Evolutionary conservation across 2,888 invertebrate species (phyloP), one percentile per base, ranked within the genome.

Genomic region (Notodonta ziczac): DNA sequence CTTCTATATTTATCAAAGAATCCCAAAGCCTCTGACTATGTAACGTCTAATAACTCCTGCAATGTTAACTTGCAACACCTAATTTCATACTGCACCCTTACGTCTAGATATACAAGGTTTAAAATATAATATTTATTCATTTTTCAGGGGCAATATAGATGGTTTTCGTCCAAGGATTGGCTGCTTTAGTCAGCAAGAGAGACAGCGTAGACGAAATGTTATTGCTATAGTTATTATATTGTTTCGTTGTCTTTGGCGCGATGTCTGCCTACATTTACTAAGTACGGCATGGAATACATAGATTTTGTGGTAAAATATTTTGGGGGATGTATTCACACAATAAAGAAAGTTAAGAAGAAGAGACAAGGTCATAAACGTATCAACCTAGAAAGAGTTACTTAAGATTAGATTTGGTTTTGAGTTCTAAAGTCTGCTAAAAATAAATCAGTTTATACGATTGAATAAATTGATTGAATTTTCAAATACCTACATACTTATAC

Each of bases 141-240:
- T 58, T 0, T 0, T 2, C 1, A 60, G 2, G 42, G 5, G 60
- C 40, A 59, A 66, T 60, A 39, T 53, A 12, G n/a, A 12, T 54
- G 39, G 39, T 56, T 60, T 62, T 68, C 66, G 67, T 74, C 67
- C 74, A 72, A 77, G 78, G 82, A 88, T 85, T 85, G 82, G 39
- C 44, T 44, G 78, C 83, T 81, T 76, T 70, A 76, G 74, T 68
- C 76, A 73, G 80, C 77, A 78, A 83, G 85, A 81, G 82, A 82
- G 78, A 76, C 63, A 65, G 24, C 24, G 78, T 81, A 86, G 85
- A 85, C 82, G 85, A 87, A 86, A 10, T 82, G 85, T 90, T 88
- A 91, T 82, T 82, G 86, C 89, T 89, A 91, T 85, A 83, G 88
- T 88, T 35, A 35, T 35, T 35, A 6, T 88, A 89, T 89, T 84